Conservation (phyloP, 2,113 vertebrate species). For the Meles meles region DNA sequence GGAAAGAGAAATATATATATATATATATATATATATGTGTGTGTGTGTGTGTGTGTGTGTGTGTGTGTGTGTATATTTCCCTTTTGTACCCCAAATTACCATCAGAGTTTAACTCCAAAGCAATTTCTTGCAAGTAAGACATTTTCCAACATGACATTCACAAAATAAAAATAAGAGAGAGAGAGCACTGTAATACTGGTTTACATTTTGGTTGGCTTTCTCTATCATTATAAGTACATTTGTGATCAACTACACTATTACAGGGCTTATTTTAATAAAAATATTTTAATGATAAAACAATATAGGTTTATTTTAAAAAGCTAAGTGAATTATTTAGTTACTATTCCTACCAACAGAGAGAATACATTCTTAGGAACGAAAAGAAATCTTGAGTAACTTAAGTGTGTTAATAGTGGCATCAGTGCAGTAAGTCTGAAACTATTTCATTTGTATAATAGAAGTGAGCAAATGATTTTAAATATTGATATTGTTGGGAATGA, state of each 20-base stretch:
- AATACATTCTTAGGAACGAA: not conserved
- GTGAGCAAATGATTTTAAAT: not conserved
- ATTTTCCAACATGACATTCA: not conserved
- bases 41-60: too few species aligned
- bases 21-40: not conserved
- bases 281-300: not conserved
- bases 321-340: not conserved
- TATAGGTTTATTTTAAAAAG: not conserved
- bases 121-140: not conserved
- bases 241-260: not conserved
- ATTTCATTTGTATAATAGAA: not conserved
- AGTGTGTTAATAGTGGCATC: not conserved
- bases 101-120: not conserved
- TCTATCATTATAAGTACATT: not conserved
- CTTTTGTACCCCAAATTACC: not conserved
- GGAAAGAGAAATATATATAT: not conserved
- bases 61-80: too few species aligned
- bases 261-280: conserved; percentile 1
- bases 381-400: not conserved
- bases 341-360: not conserved
- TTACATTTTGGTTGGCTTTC: not conserved
- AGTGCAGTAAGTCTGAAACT: not conserved
- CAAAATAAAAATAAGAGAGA: not conserved
- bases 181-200: not conserved
- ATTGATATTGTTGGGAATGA: not conserved